Base-by-base conservation (phyloP, 2,888 invertebrate species). In the Phasia obesa region DNA sequence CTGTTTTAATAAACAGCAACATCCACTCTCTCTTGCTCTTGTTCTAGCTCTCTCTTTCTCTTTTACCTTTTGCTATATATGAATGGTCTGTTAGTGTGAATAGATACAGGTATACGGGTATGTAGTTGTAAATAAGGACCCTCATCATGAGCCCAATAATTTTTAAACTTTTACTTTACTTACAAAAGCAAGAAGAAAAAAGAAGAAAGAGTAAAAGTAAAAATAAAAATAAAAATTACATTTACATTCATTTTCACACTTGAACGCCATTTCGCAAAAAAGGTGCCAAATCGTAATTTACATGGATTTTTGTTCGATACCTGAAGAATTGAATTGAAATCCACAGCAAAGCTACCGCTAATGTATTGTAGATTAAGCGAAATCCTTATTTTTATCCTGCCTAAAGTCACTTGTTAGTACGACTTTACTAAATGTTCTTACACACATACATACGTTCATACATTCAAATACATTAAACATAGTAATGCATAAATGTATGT, bases 281-380 rank as follows among this genome's bases (percentile, higher is more conserved):
- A 89, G 90, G 89, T 90, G 89, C 87, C 88, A 89, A 89, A 90
- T 90, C 90, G 90, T 91, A 90, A 90, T 91, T 90, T 91, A 91
- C 90, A 90, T 90, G 91, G 90, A 89, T 91, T 91, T 89, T 87
- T 87, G 86, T 88, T 88, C 88, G 90, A 90, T 90, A 90, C 90
- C 90, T 90, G 88, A 90, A 90, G 91, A 90, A 91, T 91, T 90
- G 91, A 91, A 91, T 90, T 90, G 89, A 90, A 91, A 91, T 90
- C 91, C 91, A 90, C 89, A 91, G 89, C 89, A 89, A 91, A 91
- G 90, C 91, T 91, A 91, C 90, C 91, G 91, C 91, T 91, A 91
- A 91, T 91, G 91, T 91, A 91, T 91, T 91, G 90, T 90, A 90
- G 90, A 91, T 91, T 91, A 91, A 88, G 89, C 85, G 87, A 90